Evolutionary conservation across 2,113 vertebrate species (phyloP).

Genomic region (Perognathus longimembris): DNA sequence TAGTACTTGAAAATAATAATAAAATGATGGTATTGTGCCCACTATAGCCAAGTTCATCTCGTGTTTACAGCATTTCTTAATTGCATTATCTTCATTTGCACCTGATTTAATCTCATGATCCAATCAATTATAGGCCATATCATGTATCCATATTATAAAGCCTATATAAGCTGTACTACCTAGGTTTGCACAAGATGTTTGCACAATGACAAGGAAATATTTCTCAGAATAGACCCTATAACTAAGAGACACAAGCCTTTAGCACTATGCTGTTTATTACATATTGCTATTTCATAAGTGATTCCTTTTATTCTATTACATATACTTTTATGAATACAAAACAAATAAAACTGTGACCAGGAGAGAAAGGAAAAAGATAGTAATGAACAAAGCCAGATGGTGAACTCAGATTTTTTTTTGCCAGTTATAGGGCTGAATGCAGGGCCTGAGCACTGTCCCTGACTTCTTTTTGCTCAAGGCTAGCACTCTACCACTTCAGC

Average conservation of each 20-base stretch:
- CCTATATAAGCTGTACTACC: background rate
- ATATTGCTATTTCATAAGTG: background rate
- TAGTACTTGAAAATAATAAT: background rate
- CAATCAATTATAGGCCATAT: background rate
- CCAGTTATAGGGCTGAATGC: no score
- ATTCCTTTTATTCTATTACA: slow-evolving; percentile 29
- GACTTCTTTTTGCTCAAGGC: no score
- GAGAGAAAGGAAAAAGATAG: background rate
- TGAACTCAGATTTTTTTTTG: background rate
- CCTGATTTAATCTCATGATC: background rate
- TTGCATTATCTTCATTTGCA: background rate
- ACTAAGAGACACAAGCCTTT: background rate
- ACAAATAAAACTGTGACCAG: no score
- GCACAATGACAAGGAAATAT: background rate
- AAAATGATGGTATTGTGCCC: background rate
- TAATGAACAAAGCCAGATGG: slow-evolving; percentile 37
- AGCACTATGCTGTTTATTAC: background rate
- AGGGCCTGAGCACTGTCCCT: no score
- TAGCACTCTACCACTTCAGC: no score
- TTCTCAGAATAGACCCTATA: background rate
- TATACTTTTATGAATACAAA: background rate
- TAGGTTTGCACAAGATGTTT: background rate
- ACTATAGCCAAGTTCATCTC: background rate
- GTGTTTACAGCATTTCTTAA: background rate
- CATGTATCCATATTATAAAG: no score